Evolutionary conservation across 2,113 vertebrate species (phyloP), one percentile per base, ranked within the genome.

Genomic region (Acrocephalus kingi): DNA sequence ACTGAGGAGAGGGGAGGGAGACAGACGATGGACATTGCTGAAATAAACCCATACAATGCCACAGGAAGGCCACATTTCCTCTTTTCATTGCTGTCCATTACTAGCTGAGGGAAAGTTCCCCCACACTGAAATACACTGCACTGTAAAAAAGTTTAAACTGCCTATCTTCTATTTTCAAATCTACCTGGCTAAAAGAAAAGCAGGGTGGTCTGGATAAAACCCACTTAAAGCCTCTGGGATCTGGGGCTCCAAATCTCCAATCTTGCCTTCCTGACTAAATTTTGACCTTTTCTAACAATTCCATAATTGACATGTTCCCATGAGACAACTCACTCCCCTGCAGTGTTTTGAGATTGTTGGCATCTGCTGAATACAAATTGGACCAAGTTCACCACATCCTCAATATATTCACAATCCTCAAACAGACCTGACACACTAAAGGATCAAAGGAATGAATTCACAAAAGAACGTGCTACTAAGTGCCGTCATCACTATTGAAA

Each of bases 1-100:
- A 64, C 10, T 28, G n/a, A 54, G 15, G 45, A 66, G 23, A 80
- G 7, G 16, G 23, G 13, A 73, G 21, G 37, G 22, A 93, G 37
- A 73, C 54, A 25, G 0, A 33, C 3, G 1, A 30, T 13, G 8
- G 17, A 52, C 2, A 5, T 2, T 18, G 14, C 14, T 67, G n/a
- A 46, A 43, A 88, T 59, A 41, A 46, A 2, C 0, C 25, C 21
- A 31, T 6, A 18, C 10, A 27, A 18, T 16, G 9, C 9, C 27
- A 67, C 7, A 39, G 30, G 63, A 89, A 86, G 35, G 55, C 19
- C 55, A 62, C 24, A 58, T 35, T 76, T 62, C 33, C 15, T 64
- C 63, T 85, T 72, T 71, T 27, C 31, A 58, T 2, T 72, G 27
- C 24, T 73, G 20, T 15, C 22, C 25, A 33, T 14, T 37, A 51